phyloP scores from a whole-genome alignment of 2,797 vertebrate species.

The Eremophila alpestris region DNA sequence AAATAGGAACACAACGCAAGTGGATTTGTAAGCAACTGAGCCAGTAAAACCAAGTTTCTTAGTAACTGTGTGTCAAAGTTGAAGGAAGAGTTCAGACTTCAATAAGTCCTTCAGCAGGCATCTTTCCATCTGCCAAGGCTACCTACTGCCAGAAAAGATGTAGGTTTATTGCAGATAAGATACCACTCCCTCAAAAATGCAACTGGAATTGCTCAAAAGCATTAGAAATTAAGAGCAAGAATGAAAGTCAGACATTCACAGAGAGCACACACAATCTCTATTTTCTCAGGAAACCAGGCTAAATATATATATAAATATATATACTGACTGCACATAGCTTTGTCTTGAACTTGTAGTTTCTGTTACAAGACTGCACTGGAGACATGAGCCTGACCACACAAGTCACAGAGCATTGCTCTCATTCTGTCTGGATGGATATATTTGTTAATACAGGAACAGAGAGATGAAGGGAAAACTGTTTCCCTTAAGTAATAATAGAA shows the following conservation, averaged over 20 bases:
- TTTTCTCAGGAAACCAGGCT: background rate
- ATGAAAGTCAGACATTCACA: background rate
- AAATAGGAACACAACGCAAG: background rate
- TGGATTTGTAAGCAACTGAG: background rate
- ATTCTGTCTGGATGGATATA: background rate
- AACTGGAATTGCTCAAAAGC: background rate
- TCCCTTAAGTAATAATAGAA: background rate
- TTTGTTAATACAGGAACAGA: background rate
- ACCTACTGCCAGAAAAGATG: background rate
- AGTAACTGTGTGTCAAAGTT: background rate
- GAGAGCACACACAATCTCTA: fast-evolving
- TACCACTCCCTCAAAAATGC: background rate
- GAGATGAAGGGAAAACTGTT: background rate
- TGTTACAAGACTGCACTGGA: background rate
- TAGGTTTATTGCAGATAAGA: background rate
- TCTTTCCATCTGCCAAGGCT: background rate
- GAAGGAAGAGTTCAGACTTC: background rate
- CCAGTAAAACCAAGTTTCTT: background rate
- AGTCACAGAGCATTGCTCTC: background rate
- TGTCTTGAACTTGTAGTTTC: background rate
- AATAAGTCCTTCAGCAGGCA: background rate
- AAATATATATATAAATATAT: background rate
- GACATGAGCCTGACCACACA: background rate
- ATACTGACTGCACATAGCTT: background rate
- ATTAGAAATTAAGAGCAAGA: background rate